Percentiles rank a stretch among this genome's conserved stretches.
Conservation (phyloP, 2,797 vertebrate genomes). For the Sebastes dallii region DNA sequence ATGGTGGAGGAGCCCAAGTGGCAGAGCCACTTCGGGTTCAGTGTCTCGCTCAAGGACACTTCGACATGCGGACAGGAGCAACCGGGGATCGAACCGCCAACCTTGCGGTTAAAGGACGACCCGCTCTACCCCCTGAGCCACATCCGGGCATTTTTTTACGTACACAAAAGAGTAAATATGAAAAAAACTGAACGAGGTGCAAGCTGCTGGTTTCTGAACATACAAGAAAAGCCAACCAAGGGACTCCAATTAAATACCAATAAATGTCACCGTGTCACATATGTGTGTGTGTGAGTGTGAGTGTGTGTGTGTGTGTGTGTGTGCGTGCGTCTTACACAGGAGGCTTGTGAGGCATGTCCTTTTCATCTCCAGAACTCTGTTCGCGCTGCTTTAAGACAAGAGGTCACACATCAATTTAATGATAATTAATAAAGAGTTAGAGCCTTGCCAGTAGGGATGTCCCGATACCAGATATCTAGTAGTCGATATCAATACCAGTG, state of each 20-base stretch:
- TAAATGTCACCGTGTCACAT: not conserved
- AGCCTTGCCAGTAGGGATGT: not conserved
- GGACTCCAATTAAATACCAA: not conserved
- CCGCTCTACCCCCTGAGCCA: not conserved
- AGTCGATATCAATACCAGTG: no score
- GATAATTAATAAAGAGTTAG: not conserved
- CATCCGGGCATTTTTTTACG: not conserved
- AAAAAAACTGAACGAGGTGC: not conserved
- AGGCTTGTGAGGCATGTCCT: conserved; percentile 24
- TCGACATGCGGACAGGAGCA: no score
- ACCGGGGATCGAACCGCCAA: not conserved
- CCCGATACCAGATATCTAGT: no score
- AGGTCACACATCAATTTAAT: not conserved
- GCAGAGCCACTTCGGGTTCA: no score
- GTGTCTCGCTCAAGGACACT: no score
- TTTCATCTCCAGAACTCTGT: not conserved
- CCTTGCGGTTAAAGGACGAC: not conserved
- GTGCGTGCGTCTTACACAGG: conserved; percentile 34
- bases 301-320: not conserved
- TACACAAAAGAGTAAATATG: not conserved
- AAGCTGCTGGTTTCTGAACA: not conserved
- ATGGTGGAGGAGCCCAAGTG: no score
- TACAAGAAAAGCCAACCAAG: not conserved
- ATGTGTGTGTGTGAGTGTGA: not conserved
- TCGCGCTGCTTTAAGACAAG: not conserved